Percentiles rank a stretch among this genome's conserved stretches.
Conservation (phyloP, 2,797 vertebrate species). For the Parauchenoglanis ngamensis region DNA sequence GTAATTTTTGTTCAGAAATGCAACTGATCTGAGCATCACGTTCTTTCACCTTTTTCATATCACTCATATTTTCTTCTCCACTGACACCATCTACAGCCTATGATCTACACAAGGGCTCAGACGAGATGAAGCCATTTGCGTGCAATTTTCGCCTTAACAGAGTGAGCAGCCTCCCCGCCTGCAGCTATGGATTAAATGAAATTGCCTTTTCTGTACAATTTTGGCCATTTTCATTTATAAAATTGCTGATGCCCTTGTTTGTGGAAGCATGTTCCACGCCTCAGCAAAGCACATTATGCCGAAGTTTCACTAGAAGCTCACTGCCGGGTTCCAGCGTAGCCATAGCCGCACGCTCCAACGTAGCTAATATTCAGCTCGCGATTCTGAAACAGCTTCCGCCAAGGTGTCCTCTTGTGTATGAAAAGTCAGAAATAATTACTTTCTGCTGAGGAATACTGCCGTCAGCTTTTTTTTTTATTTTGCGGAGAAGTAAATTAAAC, state of each 20-base stretch:
- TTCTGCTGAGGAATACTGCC: slow-evolving; percentile 33
- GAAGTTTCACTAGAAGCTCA: slow-evolving; percentile 28
- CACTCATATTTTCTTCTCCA: slow-evolving; percentile 33
- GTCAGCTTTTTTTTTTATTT: slow-evolving; percentile 29
- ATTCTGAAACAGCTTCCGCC: slow-evolving; percentile 14
- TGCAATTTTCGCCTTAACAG: slow-evolving; percentile 55
- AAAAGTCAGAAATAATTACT: slow-evolving; percentile 52
- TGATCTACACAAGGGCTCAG: slow-evolving; percentile 15
- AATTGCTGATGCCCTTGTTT: slow-evolving; percentile 58
- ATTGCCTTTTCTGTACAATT: slow-evolving; percentile 50
- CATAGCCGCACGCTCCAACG: not conserved
- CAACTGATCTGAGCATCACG: not conserved
- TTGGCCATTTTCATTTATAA: slow-evolving; percentile 57
- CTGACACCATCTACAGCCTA: slow-evolving; percentile 30
- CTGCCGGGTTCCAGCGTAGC: not conserved
- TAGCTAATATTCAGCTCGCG: slow-evolving; percentile 16
- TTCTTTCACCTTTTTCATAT: slow-evolving; percentile 8
- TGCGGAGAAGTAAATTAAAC: slow-evolving; percentile 49
- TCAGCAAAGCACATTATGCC: slow-evolving; percentile 42
- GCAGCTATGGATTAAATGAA: slow-evolving; percentile 55
- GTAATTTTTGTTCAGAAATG: slow-evolving; percentile 7
- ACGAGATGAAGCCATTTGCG: slow-evolving; percentile 52
- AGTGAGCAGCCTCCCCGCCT: slow-evolving; percentile 45
- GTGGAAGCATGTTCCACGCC: slow-evolving; percentile 36
- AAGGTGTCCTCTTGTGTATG: slow-evolving; percentile 30